Conservation (phyloP, 1,140 invertebrate genomes). For the Teleogryllus occipitalis region DNA sequence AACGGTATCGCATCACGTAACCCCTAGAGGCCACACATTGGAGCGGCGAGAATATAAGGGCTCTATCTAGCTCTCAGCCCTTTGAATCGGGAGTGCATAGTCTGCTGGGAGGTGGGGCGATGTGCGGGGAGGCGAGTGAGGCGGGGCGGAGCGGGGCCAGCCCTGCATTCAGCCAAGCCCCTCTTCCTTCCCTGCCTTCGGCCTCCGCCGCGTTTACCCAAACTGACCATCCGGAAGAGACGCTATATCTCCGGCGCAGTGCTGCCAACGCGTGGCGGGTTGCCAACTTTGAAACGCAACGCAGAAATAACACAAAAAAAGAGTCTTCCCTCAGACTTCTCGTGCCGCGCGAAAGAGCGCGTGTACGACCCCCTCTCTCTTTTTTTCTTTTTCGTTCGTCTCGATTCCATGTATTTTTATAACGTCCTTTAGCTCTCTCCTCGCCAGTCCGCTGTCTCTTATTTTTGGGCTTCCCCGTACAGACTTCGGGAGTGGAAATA, state of each 20-base stretch:
- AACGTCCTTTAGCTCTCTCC: background rate
- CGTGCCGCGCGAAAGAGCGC: background rate
- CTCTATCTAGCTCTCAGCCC: background rate
- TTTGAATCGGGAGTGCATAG: background rate
- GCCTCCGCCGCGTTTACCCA: background rate
- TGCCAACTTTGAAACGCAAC: background rate
- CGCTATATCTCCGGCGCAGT: background rate
- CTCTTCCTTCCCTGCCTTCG: background rate
- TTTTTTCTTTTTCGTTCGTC: background rate
- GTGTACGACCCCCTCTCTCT: background rate
- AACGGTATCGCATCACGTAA: background rate
- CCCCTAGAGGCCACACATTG: too few species aligned
- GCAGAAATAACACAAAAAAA: background rate
- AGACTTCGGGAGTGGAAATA: background rate
- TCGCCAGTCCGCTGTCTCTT: background rate
- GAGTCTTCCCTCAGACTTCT: background rate
- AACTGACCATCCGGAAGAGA: background rate
- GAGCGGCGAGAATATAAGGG: background rate
- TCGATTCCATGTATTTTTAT: conserved; percentile 2
- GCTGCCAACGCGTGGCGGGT: background rate
- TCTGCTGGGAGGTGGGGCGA: too few species aligned
- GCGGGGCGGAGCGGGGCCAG: too few species aligned
- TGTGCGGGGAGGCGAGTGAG: too few species aligned
- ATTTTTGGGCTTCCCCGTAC: background rate
- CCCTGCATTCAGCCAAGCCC: background rate